Evolutionary conservation across 2,888 invertebrate species (phyloP), one percentile per base, ranked within the genome.

Genomic region (Drosophila conformis): DNA sequence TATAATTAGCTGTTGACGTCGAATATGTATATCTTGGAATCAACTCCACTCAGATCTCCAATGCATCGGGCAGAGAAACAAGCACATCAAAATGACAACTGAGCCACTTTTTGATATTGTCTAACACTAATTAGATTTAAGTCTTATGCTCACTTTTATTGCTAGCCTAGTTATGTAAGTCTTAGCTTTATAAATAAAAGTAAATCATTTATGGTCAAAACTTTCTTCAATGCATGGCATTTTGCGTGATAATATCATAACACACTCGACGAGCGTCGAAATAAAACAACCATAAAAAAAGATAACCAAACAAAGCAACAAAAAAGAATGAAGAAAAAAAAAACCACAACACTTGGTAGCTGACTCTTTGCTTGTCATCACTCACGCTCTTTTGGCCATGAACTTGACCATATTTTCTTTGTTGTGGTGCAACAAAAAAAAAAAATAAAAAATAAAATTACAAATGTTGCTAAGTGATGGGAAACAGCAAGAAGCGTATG

Each of bases 351-450:
- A 56, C 15, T 51, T 46, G 52, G 53, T 40, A 48, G 49, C 63
- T 56, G 62, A 67, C 70, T 68, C 70, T 68, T 59, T 80, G 18
- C 62, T 38, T 46, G 46, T 46, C 46, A 54, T 40, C 51, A 29
- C 52, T 54, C 65, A 49, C 51, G 59, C 53, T 66, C 63, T 61
- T 56, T 85, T 76, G 86, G 66, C 87, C 87, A 70, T 89, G 88
- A 87, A 85, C 86, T 87, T 87, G 88, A 83, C 68, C 77, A 67
- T 56, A 13, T 29, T 62, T 69, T 57, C 49, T 42, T 60, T 59
- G 74, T 58, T 42, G 13, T 51, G 52, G 27, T 35, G 68, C 54
- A 67, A 66, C 15, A 25, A 46, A 15, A 46, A 46, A 46, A 46
- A 27, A 63, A 33, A 21, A 0, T 33, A 5, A 18, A n/a, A 6